phyloP scores from a whole-genome alignment of 2,113 vertebrate genomes.

The Nematolebias whitei region DNA sequence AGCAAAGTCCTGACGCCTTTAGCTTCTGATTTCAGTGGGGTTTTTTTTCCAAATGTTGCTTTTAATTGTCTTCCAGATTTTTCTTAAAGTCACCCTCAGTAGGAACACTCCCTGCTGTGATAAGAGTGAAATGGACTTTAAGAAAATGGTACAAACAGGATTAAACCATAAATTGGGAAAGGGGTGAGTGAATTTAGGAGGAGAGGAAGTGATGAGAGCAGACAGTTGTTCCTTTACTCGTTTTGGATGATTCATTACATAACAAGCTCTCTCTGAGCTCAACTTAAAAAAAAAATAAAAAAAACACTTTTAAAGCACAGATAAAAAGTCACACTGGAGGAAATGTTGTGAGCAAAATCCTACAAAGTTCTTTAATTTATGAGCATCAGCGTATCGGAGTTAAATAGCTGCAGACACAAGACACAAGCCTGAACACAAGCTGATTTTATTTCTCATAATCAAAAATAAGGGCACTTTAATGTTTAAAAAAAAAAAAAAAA shows the following conservation, averaged over 20 bases:
- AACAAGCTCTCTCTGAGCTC: constrained; percentile 35
- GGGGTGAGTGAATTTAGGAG: not conserved
- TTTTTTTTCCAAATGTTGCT: not conserved
- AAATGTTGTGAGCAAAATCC: not conserved
- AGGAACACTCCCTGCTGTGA: constrained; percentile 24
- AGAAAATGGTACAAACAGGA: constrained; percentile 12
- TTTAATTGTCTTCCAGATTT: not conserved
- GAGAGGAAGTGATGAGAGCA: constrained; percentile 3
- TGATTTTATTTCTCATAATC: not conserved
- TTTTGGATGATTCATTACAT: constrained; percentile 21
- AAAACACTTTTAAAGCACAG: not conserved
- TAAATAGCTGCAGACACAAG: constrained; percentile 2
- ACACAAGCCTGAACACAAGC: not conserved
- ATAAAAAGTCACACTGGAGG: not conserved
- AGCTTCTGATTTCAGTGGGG: not conserved
- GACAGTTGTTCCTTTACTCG: constrained; percentile 3
- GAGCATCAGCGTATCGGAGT: not conserved
- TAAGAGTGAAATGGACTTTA: constrained; percentile 5
- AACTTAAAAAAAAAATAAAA: constrained; percentile 8
- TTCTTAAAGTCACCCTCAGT: constrained; percentile 2
- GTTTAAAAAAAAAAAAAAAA: too few species aligned
- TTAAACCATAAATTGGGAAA: constrained; percentile 15
- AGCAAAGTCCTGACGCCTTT: too few species aligned
- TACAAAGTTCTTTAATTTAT: not conserved
- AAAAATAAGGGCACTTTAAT: too few species aligned